Conservation (phyloP, 30 jellyfish, hydroid and myxozoan genomes). For the Nemopilema nomurai region DNA sequence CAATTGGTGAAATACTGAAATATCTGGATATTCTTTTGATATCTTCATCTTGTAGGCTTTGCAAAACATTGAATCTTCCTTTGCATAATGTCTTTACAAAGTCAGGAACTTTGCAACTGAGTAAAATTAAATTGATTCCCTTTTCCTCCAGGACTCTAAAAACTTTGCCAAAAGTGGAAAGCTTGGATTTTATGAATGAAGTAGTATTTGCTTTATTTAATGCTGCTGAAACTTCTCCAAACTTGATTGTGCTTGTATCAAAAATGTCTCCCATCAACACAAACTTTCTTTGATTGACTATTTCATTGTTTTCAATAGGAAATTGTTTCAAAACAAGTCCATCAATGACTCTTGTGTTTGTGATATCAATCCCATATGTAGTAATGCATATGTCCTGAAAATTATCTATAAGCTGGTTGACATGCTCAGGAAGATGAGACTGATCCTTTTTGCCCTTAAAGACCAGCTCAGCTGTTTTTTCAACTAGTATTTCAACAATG, state of each 20-base stretch:
- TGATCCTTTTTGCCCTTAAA: not conserved
- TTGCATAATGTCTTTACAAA: conserved; percentile 6
- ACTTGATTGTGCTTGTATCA: conserved; percentile 6
- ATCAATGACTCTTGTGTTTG: conserved; percentile 14
- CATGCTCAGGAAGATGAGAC: not conserved
- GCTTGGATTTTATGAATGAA: not conserved
- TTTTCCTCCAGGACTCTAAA: not conserved
- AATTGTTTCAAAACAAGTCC: conserved; percentile 30
- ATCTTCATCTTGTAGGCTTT: conserved; percentile 43
- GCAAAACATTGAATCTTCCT: conserved; percentile 4
- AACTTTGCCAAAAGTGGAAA: not conserved
- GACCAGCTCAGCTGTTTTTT: conserved; percentile 8
- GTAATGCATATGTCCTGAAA: conserved; percentile 39
- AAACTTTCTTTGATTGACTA: conserved; percentile 15
- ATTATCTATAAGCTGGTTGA: conserved; percentile 26
- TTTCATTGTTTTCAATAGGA: not conserved
- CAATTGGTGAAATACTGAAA: conserved; percentile 31
- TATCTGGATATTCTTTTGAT: conserved; percentile 13
- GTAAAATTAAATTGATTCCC: conserved; percentile 6
- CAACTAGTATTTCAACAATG: conserved; percentile 6
- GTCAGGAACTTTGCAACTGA: conserved; percentile 23
- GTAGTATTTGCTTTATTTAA: not conserved
- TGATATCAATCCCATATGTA: conserved; percentile 12
- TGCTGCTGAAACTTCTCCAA: conserved; percentile 1
- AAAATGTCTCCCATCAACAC: conserved; percentile 6